phyloP scores from a whole-genome alignment of 2,113 vertebrate genomes.

The Rafetus swinhoei region DNA sequence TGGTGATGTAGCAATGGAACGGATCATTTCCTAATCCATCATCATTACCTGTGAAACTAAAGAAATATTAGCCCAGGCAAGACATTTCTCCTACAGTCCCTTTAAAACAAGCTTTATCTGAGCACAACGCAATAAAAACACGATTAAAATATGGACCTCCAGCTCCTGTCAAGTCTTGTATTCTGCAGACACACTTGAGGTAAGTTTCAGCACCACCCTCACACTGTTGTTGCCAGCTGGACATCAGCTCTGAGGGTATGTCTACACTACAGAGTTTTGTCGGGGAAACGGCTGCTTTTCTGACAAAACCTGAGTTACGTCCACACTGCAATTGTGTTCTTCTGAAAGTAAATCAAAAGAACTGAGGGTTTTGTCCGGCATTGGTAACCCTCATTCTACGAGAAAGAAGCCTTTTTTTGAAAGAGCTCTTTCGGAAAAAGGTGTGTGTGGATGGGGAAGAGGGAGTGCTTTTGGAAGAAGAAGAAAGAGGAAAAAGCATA shows the following conservation, averaged over 20 bases:
- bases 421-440: no score
- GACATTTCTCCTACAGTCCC: slow-evolving; percentile 35
- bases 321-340: no score
- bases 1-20: neutral
- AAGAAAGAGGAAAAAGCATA: no score
- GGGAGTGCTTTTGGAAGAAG: no score
- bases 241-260: neutral
- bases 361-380: no score
- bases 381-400: no score
- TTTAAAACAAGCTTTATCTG: slow-evolving; percentile 26
- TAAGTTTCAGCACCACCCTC: accelerated
- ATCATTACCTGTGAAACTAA: slow-evolving; percentile 56
- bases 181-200: neutral
- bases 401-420: no score
- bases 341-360: no score
- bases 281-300: no score
- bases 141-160: neutral
- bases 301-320: no score
- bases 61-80: slow-evolving; percentile 60
- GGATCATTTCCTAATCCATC: slow-evolving; percentile 25
- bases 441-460: no score
- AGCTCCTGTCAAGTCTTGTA: neutral
- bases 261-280: no score
- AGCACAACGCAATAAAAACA: neutral
- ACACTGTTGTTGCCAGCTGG: neutral